These are phyloP conservation scores for Pseudochirops cupreus DNA, from an alignment of 2,797 vertebrate species.

Conservation along the genomic window DNA sequence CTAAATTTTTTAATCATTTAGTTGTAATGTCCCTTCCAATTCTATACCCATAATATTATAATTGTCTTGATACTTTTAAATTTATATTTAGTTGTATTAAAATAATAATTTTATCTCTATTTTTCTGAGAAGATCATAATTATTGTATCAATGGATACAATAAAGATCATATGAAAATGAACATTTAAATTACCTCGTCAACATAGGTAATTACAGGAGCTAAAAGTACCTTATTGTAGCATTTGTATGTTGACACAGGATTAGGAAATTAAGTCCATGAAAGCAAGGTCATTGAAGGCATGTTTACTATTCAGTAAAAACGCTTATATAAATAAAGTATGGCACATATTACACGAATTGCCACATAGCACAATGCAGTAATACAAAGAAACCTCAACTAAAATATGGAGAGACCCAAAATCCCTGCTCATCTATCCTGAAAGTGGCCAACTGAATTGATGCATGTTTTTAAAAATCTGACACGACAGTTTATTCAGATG, in stretches of 20 bases:
- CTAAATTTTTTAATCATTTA: neutral
- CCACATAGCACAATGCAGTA: neutral
- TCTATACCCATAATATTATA: neutral
- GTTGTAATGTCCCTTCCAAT: neutral
- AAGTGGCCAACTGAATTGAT: neutral
- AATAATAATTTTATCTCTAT: neutral
- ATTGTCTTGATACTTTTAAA: neutral
- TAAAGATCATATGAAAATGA: neutral
- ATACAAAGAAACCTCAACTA: neutral
- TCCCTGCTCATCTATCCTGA: neutral
- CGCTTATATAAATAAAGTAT: neutral
- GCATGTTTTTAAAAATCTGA: neutral
- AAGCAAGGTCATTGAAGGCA: neutral
- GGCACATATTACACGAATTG: neutral
- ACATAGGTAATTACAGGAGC: neutral
- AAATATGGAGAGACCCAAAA: neutral
- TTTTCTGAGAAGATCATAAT: neutral
- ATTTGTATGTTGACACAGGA: neutral
- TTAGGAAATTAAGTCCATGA: neutral
- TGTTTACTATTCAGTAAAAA: neutral
- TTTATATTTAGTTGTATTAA: neutral
- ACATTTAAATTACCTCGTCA: neutral
- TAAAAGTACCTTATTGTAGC: neutral
- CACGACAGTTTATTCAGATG: neutral
- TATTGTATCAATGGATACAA: neutral